Evolutionary conservation across 2,113 vertebrate species (phyloP).

Genomic region (Apodemus speciosus): DNA sequence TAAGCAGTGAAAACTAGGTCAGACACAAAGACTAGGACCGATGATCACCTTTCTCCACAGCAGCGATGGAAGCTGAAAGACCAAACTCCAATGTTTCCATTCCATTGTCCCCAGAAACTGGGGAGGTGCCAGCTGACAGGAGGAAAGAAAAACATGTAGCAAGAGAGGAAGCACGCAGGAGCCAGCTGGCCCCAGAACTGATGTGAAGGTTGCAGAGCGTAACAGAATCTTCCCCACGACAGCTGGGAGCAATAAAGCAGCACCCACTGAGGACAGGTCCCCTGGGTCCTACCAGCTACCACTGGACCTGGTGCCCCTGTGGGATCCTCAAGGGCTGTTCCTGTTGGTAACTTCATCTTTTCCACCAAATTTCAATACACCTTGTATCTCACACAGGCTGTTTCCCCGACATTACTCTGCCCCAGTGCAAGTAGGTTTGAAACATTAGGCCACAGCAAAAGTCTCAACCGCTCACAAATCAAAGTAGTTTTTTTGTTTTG

Average conservation of each 20-base stretch:
- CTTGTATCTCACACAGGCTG: neutral
- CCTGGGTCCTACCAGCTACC: neutral
- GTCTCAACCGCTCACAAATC: neutral
- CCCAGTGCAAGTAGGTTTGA: no score
- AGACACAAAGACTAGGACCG: neutral
- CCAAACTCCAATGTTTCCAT: neutral
- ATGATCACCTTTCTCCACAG: neutral
- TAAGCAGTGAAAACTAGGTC: neutral
- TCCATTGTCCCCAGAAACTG: neutral
- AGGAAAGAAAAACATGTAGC: neutral
- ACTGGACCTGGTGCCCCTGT: neutral
- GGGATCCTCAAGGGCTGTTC: neutral
- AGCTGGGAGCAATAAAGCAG: neutral
- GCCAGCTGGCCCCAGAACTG: neutral
- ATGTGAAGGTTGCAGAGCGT: neutral
- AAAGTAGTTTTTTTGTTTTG: neutral
- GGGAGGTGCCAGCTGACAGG: neutral
- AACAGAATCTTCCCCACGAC: neutral
- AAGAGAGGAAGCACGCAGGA: neutral
- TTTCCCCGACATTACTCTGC: neutral
- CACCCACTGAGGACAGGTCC: neutral
- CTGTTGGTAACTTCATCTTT: neutral
- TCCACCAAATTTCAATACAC: neutral
- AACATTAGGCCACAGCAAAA: neutral
- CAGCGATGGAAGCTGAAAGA: neutral